A percentile compares a stretch with the other conserved stretches of the same genome.
These are phyloP conservation scores for Pteruthius melanotis DNA, from an alignment of 2,113 vertebrate genomes.

Conservation along the genomic window DNA sequence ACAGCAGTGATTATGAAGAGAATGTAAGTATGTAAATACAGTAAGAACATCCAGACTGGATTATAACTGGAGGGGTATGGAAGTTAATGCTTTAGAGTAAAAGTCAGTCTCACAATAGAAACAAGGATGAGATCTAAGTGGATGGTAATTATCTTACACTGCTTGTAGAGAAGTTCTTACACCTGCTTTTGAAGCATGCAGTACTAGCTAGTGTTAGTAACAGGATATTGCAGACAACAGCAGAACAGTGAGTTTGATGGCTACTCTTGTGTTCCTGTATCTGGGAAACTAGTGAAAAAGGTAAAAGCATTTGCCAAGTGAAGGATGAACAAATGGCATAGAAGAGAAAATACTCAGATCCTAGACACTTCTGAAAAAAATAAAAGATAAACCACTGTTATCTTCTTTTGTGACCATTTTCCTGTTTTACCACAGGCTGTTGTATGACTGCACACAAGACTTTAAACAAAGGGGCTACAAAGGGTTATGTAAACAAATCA, in stretches of 20 bases:
- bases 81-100: not conserved
- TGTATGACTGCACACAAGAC: not conserved
- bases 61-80: not conserved
- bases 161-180: not conserved
- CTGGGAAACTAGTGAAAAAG: not conserved
- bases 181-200: not conserved
- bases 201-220: not conserved
- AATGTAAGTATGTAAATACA: not conserved
- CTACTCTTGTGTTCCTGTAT: not conserved
- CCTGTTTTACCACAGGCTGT: not conserved
- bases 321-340: not conserved
- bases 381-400: not conserved
- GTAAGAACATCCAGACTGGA: not conserved
- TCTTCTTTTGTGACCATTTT: not conserved
- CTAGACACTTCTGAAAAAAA: not conserved
- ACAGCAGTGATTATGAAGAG: not conserved
- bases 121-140: not conserved
- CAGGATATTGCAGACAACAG: not conserved
- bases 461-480: not conserved
- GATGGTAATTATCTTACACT: not conserved
- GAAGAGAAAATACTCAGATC: not conserved
- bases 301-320: not conserved
- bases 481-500: not conserved
- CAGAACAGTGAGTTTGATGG: not conserved
- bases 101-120: not conserved